Base-by-base conservation (phyloP, 2,888 invertebrate genomes). In the Calliopum simillimum region DNA sequence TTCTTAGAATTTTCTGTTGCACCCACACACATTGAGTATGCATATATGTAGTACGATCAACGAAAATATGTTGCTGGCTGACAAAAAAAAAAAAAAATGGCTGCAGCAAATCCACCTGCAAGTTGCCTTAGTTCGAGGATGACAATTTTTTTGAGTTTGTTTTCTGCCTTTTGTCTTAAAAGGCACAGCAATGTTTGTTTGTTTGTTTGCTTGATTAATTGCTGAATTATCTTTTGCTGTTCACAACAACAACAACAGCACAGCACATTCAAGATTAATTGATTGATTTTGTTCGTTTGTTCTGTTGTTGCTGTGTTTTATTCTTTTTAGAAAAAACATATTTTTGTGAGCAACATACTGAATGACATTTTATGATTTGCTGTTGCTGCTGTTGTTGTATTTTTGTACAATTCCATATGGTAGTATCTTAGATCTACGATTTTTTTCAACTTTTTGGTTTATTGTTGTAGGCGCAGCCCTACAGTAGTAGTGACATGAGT, bases 21-120 rank as follows among this genome's bases (percentile, higher is more conserved):
- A 66, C 66, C 66, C 66, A 66, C 66, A 66, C 66, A 43, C 56
- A 14, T n/a, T n/a, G n/a, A n/a, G n/a, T n/a, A n/a, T n/a, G n/a
- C n/a, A n/a, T n/a, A n/a, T 33, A 33, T 33, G 33, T 33, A 33
- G 33, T 3, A 33, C 8, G 23, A n/a, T 0, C 23, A 1, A 12
- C 19, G 23, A 23, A 13, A 14, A 53, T 21, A 23, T 53, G 19
- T 53, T 53, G 16, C 16, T 51, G 8, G 53, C 23, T 21, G 21
- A 23, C 53, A 53, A 21, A 53, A 49, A 49, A n/a, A n/a, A n/a
- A n/a, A n/a, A n/a, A n/a, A n/a, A 53, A 53, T 53, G 43, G 16
- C 33, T 33, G 33, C 66, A 25, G 51, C 33, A 33, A 59, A 67
- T 67, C 59, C 67, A 67, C 67, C 67, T 67, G 67, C 67, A 56